Evolutionary conservation across 1,140 invertebrate species (phyloP).

Genomic region (Brachionus calyciflorus): DNA sequence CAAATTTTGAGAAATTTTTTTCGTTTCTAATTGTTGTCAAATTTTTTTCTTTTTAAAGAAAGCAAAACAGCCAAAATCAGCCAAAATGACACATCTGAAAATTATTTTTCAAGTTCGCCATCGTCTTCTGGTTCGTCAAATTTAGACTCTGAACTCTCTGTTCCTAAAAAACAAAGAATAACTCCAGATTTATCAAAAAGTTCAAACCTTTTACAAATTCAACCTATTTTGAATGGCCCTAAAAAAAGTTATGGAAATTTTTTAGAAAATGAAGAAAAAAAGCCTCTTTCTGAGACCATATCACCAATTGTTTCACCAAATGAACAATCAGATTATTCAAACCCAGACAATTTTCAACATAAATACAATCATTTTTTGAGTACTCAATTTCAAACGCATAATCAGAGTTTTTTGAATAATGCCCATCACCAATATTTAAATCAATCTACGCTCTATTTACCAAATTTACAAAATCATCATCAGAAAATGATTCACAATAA

Average conservation of each 20-base stretch:
- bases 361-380: neutral
- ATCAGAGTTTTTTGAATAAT: neutral
- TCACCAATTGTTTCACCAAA: constrained; percentile 1
- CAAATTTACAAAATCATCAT: neutral
- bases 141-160: neutral
- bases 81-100: neutral
- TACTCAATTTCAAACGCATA: neutral
- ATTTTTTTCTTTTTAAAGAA: neutral
- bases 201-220: neutral
- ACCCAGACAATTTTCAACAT: neutral
- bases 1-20: neutral
- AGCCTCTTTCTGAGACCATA: neutral
- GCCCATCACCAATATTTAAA: neutral
- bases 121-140: constrained; percentile 2
- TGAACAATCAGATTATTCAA: neutral
- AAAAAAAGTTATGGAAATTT: too few species aligned
- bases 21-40: neutral
- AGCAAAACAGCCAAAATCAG: too few species aligned
- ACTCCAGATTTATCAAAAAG: neutral
- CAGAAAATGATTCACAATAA: neutral
- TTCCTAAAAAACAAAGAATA: neutral
- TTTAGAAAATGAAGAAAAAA: too few species aligned
- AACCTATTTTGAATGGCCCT: neutral
- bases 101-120: neutral
- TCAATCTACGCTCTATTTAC: neutral